Conservation (phyloP, 2,888 invertebrate species). For the Rotaria magnacalcarata region DNA sequence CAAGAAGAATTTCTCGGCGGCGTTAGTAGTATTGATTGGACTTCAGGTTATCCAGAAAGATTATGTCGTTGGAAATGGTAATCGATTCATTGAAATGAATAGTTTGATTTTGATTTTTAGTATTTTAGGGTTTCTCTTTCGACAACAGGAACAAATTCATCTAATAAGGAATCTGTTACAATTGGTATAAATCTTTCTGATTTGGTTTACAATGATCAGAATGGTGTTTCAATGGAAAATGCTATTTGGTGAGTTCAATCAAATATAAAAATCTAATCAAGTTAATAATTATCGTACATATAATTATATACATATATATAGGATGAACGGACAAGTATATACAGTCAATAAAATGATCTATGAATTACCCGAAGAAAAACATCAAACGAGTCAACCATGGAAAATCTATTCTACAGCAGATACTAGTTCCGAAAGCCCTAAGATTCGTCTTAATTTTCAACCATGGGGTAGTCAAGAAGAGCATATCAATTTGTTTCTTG, state of each 20-base stretch:
- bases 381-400: neutral
- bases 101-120: neutral
- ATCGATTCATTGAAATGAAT: neutral
- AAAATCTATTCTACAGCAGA: neutral
- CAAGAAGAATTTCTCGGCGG: neutral
- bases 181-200: conserved; percentile 5
- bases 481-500: neutral
- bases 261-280: neutral
- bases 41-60: neutral
- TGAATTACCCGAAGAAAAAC: neutral
- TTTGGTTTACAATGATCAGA: neutral
- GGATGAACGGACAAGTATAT: neutral
- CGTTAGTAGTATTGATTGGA: neutral
- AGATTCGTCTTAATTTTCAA: neutral
- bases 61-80: neutral
- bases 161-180: neutral
- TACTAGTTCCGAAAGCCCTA: neutral
- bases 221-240: neutral
- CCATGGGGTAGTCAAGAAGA: neutral
- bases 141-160: neutral
- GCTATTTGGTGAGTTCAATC: neutral
- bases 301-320: neutral
- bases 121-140: neutral
- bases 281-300: neutral
- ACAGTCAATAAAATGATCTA: neutral